Evolutionary conservation across 2,888 invertebrate genomes (phyloP).

Genomic region (Thysanoteuthis rhombus): DNA sequence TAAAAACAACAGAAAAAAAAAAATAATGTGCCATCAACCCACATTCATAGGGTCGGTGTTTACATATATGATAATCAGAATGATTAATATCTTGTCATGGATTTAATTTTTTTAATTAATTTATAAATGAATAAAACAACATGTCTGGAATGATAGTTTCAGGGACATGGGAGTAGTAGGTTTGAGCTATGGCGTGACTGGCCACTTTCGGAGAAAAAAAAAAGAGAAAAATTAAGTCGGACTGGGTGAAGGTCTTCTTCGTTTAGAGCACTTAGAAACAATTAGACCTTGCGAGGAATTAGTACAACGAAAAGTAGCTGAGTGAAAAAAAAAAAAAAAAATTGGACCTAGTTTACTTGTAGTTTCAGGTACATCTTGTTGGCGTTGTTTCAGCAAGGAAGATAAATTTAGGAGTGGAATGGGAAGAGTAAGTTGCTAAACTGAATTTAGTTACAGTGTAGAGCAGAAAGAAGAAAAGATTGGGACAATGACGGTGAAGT

Average conservation of each 20-base stretch:
- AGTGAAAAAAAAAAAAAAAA: background rate
- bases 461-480: background rate
- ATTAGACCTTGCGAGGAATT: background rate
- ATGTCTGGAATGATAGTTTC: background rate
- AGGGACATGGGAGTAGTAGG: background rate
- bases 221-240: background rate
- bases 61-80: no score
- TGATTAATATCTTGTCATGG: no score
- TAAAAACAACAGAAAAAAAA: no score
- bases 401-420: no score
- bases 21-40: no score
- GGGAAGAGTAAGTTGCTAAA: background rate
- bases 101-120: background rate
- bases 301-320: background rate
- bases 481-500: no score
- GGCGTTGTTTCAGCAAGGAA: background rate
- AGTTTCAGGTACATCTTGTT: background rate
- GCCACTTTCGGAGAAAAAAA: background rate
- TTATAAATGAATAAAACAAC: background rate
- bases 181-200: background rate
- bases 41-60: no score
- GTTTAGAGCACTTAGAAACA: background rate
- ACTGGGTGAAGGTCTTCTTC: conserved; percentile 12
- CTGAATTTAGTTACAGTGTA: background rate
- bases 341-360: background rate